Evolutionary conservation across 2,113 vertebrate species (phyloP).

Genomic region (Xiphias gladius): DNA sequence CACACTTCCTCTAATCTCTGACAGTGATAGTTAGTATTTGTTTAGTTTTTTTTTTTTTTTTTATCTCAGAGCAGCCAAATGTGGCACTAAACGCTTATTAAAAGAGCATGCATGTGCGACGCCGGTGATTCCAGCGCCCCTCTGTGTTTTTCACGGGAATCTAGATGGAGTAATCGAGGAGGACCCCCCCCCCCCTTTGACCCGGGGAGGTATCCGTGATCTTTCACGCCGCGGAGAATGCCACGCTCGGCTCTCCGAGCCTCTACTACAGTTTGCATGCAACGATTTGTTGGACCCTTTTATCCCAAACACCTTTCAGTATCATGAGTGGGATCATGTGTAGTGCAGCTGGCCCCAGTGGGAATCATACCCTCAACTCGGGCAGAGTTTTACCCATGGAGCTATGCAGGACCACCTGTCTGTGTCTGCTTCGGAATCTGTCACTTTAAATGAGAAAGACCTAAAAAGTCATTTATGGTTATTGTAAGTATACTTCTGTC

Average conservation of each 20-base stretch:
- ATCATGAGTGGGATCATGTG: slow-evolving; percentile 59
- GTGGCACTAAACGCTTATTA: slow-evolving; percentile 7
- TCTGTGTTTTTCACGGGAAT: slow-evolving; percentile 35
- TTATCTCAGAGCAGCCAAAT: not conserved
- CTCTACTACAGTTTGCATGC: slow-evolving; percentile 61
- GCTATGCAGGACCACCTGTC: slow-evolving; percentile 46
- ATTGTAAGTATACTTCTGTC: not conserved
- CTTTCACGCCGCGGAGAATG: slow-evolving; percentile 51
- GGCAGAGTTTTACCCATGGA: not conserved
- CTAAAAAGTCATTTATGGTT: not conserved
- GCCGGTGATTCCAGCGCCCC: not conserved
- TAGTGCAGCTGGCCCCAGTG: slow-evolving; percentile 34
- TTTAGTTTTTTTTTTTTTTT: not conserved
- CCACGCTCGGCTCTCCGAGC: slow-evolving; percentile 41
- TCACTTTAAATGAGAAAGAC: slow-evolving; percentile 8
- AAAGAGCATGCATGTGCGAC: slow-evolving; percentile 19
- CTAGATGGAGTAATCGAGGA: slow-evolving; percentile 32
- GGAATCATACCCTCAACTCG: slow-evolving; percentile 40
- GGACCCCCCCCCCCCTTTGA: slow-evolving; percentile 15
- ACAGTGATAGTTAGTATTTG: not conserved
- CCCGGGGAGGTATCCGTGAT: slow-evolving; percentile 61
- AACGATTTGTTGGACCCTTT: slow-evolving; percentile 53
- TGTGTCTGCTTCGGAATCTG: not conserved
- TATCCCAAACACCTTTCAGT: slow-evolving; percentile 56
- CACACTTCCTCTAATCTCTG: not conserved